These are phyloP conservation scores for Clarias batrachus DNA, from an alignment of 2,113 vertebrate genomes.

Conservation along the genomic window DNA sequence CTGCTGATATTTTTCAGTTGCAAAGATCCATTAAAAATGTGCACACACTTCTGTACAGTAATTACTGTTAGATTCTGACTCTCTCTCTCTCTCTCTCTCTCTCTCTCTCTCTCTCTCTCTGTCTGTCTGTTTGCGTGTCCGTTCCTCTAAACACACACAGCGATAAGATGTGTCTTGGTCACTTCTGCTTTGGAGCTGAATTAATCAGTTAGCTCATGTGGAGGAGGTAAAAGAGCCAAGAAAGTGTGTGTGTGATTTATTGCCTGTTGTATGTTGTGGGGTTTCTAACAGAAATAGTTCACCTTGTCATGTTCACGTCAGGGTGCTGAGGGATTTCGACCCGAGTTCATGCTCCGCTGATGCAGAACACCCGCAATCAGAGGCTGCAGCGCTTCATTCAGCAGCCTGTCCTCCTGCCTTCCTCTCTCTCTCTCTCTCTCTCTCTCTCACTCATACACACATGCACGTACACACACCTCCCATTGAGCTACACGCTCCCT, in stretches of 20 bases:
- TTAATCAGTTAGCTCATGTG: constrained; percentile 3
- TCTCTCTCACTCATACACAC: constrained; percentile 7
- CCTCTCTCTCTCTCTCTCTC: background rate
- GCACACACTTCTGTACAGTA: background rate
- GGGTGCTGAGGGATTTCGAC: constrained; percentile 43
- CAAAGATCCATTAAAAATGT: constrained; percentile 8
- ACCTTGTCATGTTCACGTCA: constrained; percentile 32
- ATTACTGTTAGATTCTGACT: background rate
- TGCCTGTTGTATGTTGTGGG: background rate
- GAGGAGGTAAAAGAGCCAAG: background rate
- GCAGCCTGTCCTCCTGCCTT: constrained; percentile 5
- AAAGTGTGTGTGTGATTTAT: constrained; percentile 31
- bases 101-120: background rate
- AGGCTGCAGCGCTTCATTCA: constrained; percentile 44
- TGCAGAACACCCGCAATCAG: constrained; percentile 49
- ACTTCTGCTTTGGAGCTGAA: background rate
- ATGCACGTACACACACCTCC: constrained; percentile 1
- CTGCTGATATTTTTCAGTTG: background rate
- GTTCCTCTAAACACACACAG: background rate
- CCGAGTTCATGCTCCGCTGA: constrained; percentile 48
- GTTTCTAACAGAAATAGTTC: constrained; percentile 25
- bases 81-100: constrained; percentile 9
- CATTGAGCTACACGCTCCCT: constrained; percentile 37
- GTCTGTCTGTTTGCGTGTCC: background rate
- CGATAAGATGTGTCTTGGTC: background rate